phyloP scores from a whole-genome alignment of 2,113 vertebrate genomes.

The Nesoenas mayeri region DNA sequence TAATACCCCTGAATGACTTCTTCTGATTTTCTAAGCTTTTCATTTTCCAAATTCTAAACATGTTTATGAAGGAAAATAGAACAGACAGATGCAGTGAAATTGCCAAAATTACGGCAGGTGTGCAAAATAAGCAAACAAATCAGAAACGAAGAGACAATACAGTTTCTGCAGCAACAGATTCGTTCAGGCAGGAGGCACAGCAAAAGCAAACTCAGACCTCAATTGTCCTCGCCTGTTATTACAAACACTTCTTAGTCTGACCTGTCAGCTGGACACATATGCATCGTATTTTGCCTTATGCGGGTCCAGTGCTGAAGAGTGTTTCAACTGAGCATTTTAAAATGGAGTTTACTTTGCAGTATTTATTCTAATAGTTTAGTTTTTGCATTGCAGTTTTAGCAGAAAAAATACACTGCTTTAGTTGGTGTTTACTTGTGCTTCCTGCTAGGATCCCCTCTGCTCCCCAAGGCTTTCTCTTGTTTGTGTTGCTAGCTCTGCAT shows the following conservation, averaged over 20 bases:
- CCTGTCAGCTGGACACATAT: background rate
- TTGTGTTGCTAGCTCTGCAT: conserved; percentile 26
- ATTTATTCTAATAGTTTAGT: background rate
- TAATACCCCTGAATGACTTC: background rate
- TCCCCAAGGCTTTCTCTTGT: conserved; percentile 30
- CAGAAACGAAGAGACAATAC: background rate
- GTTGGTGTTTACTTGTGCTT: conserved; percentile 29
- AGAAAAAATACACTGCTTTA: background rate
- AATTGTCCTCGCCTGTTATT: background rate
- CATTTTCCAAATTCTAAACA: background rate
- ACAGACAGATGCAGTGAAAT: background rate
- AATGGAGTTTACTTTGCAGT: background rate
- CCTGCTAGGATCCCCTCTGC: conserved; percentile 32
- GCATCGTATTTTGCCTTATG: background rate
- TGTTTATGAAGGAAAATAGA: accelerated
- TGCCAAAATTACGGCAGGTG: background rate
- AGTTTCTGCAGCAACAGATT: background rate
- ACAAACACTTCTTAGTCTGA: background rate
- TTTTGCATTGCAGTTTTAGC: background rate
- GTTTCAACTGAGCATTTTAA: background rate
- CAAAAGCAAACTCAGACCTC: background rate
- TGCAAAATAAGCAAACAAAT: background rate
- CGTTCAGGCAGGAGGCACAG: background rate
- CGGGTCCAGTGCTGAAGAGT: background rate
- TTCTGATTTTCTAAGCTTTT: background rate